Percentiles rank a stretch among this genome's conserved stretches.
Evolutionary conservation across 2,888 invertebrate genomes (phyloP).

Genomic region (Caenorhabditis japonica): DNA sequence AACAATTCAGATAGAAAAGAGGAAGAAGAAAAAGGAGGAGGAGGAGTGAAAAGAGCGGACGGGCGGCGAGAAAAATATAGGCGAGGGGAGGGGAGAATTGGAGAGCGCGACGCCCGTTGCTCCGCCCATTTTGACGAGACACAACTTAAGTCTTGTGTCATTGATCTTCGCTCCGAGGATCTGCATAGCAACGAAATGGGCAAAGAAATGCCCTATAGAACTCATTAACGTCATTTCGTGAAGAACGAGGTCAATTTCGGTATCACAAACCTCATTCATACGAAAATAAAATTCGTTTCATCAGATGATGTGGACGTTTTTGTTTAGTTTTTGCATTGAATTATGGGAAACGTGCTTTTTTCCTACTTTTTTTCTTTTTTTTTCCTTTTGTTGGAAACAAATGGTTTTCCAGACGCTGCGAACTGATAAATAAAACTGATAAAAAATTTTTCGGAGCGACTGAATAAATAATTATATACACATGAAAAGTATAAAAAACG

Average conservation of each 20-base stretch:
- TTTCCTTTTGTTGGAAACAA: too few species aligned
- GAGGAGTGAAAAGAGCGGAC: slow-evolving; percentile 4
- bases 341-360: too few species aligned
- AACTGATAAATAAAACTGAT: too few species aligned
- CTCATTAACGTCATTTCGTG: slow-evolving; percentile 23
- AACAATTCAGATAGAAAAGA: slow-evolving; percentile 23
- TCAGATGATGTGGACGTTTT: background rate
- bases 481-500: too few species aligned
- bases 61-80: slow-evolving; percentile 27
- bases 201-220: slow-evolving; percentile 1
- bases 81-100: background rate
- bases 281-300: background rate
- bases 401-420: too few species aligned
- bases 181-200: slow-evolving; percentile 34
- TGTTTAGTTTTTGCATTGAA: background rate
- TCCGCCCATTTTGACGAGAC: slow-evolving; percentile 17
- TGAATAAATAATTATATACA: too few species aligned
- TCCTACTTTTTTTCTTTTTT: too few species aligned
- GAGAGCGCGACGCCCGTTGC: background rate
- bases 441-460: too few species aligned
- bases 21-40: slow-evolving; percentile 19
- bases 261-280: slow-evolving; percentile 27
- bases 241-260: slow-evolving; percentile 8
- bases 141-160: too few species aligned
- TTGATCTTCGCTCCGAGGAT: slow-evolving; percentile 35